Base-by-base conservation (phyloP, 2,797 vertebrate species). In the Cacajao melanocephalus region DNA sequence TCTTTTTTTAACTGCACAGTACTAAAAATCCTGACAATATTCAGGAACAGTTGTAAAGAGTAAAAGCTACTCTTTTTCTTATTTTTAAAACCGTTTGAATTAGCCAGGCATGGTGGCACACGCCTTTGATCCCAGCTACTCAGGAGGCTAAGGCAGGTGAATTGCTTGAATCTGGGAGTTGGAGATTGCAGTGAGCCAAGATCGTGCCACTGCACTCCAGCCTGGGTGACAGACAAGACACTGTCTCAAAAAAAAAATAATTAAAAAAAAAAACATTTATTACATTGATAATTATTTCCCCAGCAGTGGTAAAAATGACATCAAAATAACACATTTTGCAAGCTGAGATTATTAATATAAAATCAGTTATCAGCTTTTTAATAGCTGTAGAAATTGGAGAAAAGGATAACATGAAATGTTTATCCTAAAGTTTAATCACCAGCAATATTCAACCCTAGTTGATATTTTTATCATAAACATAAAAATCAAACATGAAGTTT, bases 281-380 rank as follows among this genome's bases (percentile, higher is more conserved):
- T 92, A 36, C 24, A 28, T 39, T 86, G 41, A 39, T 88, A 50
- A 90, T 73, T 55, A 1, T 81, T 95, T 88, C 58, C 55, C 52
- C 11, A 57, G n/a, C 58, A 61, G 30, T 78, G 44, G 22, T 76
- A 89, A 89, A 96, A 95, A 86, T 72, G 26, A 92, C 22, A 94
- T 48, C 85, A 97, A 90, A 86, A 70, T 84, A 82, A 86, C 24
- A 82, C 75, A 87, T 73, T 95, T 44, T 87, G 17, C 75, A 81
- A 55, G 61, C n/a, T 84, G 10, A 88, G 33, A 93, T 93, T 26
- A 36, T 92, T 89, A 72, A n/a, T n/a, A 78, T 57, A 46, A 93
- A 78, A 15, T 92, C 28, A 87, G 24, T 46, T 64, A 84, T 85
- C 55, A 81, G 9, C 88, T 81, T 80, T 86, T 75, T 22, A 93